Percentiles rank a stretch among this genome's conserved stretches.
These are phyloP conservation scores for Volucella bombylans DNA, from an alignment of 2,888 invertebrate genomes.

Conservation along the genomic window DNA sequence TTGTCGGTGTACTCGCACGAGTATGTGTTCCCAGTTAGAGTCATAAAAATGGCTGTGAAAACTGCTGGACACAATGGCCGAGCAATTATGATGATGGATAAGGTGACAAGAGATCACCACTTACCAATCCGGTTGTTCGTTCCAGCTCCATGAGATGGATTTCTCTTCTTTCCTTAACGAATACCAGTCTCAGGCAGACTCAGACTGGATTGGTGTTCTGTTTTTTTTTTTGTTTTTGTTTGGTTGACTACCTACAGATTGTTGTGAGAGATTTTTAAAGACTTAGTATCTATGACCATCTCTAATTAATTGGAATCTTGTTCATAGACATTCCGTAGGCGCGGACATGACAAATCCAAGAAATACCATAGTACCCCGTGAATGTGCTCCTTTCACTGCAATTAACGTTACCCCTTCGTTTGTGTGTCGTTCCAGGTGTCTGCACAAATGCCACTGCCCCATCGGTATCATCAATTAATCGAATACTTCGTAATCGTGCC, in stretches of 20 bases:
- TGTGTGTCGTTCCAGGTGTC: conserved; percentile 86
- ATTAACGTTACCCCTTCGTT: conserved; percentile 24
- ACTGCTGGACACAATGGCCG: conserved; percentile 73
- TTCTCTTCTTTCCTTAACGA: conserved; percentile 50
- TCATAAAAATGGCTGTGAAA: conserved; percentile 54
- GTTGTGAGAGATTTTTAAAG: conserved; percentile 41
- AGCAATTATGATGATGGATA: conserved; percentile 74
- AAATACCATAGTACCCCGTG: conserved; percentile 42
- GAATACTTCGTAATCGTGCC: conserved; percentile 96
- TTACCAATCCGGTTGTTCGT: conserved; percentile 40
- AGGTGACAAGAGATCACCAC: conserved; percentile 59
- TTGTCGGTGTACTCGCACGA: conserved; percentile 17
- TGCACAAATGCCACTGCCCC: conserved; percentile 98
- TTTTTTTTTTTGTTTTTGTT: conserved; percentile 12
- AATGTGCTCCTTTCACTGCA: conserved; percentile 64
- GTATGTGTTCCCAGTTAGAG: conserved; percentile 15
- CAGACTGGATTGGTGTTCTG: conserved; percentile 15
- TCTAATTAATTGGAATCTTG: conserved; percentile 70
- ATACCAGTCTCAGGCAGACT: conserved; percentile 31
- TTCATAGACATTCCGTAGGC: conserved; percentile 61
- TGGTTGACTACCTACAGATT: conserved; percentile 28
- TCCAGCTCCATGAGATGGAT: conserved; percentile 8
- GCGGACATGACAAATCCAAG: conserved; percentile 50
- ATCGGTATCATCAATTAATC: conserved; percentile 97
- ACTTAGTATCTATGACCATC: conserved; percentile 66